phyloP scores from a whole-genome alignment of 2,888 invertebrate genomes.

The Buathra laborator region DNA sequence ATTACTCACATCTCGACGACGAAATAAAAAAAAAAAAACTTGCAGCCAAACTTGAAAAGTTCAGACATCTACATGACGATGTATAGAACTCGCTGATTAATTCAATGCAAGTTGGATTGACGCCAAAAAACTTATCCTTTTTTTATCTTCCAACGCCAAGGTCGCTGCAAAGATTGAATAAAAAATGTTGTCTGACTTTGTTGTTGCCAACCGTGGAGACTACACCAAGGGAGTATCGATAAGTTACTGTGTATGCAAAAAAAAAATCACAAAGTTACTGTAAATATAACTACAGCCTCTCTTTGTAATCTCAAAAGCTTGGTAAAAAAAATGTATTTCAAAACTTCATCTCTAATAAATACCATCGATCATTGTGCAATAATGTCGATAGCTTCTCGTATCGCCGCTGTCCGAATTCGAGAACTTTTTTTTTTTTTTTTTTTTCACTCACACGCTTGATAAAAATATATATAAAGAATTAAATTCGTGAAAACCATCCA shows the following conservation, averaged over 20 bases:
- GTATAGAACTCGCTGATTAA: neutral
- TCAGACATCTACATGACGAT: neutral
- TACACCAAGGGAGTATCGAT: constrained; percentile 62
- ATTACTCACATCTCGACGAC: neutral
- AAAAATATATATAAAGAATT: neutral
- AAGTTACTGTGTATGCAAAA: constrained; percentile 20
- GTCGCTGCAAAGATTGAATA: neutral
- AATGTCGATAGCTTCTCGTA: constrained; percentile 42
- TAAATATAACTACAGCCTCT: constrained; percentile 35
- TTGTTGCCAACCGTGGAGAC: constrained; percentile 46
- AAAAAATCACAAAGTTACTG: constrained; percentile 9
- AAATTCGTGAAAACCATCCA: constrained; percentile 50
- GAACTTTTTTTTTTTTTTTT: constrained; percentile 10
- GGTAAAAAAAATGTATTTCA: constrained; percentile 16
- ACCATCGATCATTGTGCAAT: constrained; percentile 55
- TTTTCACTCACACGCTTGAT: constrained; percentile 31
- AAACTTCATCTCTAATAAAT: constrained; percentile 14
- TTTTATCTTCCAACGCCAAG: neutral
- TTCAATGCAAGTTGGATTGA: neutral
- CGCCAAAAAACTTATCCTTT: neutral
- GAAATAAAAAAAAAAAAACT: neutral
- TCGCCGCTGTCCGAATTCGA: constrained; percentile 29
- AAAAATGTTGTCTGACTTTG: constrained; percentile 38
- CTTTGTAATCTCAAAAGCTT: constrained; percentile 38
- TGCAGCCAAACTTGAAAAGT: neutral